Evolutionary conservation across 2,113 vertebrate species (phyloP).

Genomic region (Alethe diademata): DNA sequence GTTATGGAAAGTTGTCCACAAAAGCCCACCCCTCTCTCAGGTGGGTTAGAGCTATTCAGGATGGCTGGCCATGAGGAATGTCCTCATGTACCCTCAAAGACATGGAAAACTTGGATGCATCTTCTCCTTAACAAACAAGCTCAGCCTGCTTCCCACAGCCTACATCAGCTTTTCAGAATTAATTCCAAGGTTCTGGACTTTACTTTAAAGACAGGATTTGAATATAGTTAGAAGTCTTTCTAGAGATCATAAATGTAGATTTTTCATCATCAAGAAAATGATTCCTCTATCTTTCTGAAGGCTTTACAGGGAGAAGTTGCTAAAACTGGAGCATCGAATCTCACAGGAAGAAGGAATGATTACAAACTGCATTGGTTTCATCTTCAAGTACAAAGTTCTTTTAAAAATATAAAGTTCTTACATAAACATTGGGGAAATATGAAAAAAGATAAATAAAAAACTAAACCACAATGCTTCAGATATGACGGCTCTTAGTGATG

Average conservation of each 20-base stretch:
- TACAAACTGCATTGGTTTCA: not conserved
- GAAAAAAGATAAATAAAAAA: not conserved
- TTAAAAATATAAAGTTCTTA: not conserved
- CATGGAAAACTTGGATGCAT: not conserved
- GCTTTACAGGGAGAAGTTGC: not conserved
- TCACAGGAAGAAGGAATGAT: not conserved
- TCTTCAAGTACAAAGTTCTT: not conserved
- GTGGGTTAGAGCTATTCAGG: not conserved
- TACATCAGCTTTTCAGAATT: not conserved
- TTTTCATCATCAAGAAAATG: not conserved
- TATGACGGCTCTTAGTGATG: not conserved
- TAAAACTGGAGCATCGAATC: not conserved
- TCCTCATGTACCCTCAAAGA: not conserved
- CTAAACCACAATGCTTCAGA: not conserved
- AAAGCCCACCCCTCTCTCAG: not conserved
- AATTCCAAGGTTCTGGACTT: not conserved
- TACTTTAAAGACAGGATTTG: not conserved
- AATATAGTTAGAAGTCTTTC: not conserved
- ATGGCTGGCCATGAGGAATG: not conserved
- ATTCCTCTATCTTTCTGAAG: not conserved
- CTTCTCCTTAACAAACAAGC: not conserved
- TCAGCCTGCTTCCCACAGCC: not conserved
- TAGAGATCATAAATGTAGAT: not conserved
- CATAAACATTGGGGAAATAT: not conserved
- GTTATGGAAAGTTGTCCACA: not conserved